Conservation (phyloP, 2,113 vertebrate species). For the Macheiramphus alcinus region DNA sequence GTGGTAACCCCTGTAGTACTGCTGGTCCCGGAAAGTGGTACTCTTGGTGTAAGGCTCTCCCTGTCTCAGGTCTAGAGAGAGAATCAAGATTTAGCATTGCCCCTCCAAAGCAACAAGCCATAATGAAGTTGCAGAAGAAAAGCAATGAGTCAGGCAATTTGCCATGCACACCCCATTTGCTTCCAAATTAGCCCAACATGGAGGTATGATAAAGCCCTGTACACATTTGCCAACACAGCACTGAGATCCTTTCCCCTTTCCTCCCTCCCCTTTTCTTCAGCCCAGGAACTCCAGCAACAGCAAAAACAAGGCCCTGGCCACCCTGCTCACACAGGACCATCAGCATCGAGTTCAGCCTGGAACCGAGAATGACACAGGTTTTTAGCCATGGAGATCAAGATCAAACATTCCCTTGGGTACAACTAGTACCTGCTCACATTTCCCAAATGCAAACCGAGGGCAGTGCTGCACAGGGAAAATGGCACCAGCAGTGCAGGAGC, state of each 20-base stretch:
- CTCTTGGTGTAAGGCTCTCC: conserved; percentile 3
- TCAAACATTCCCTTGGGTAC: neutral
- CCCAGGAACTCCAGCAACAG: neutral
- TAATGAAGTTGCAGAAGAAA: neutral
- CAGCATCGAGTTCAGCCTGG: neutral
- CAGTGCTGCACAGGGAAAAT: neutral
- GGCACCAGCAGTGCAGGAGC: accelerated
- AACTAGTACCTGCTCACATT: neutral
- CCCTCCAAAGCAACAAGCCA: neutral
- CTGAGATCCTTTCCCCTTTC: neutral
- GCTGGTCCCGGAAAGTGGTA: conserved; percentile 15
- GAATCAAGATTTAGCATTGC: neutral
- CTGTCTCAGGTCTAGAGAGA: conserved; percentile 54
- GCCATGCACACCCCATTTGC: neutral
- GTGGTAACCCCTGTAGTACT: conserved; percentile 40
- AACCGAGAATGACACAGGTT: neutral
- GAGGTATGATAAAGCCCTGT: neutral
- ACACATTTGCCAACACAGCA: neutral
- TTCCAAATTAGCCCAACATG: neutral
- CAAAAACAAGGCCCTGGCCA: neutral
- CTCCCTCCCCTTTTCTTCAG: neutral
- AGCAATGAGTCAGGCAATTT: neutral
- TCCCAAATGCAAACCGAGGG: neutral
- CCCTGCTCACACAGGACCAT: neutral
- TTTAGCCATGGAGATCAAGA: neutral